Conservation (phyloP, 2,797 vertebrate genomes). For the Microchirus variegatus region DNA sequence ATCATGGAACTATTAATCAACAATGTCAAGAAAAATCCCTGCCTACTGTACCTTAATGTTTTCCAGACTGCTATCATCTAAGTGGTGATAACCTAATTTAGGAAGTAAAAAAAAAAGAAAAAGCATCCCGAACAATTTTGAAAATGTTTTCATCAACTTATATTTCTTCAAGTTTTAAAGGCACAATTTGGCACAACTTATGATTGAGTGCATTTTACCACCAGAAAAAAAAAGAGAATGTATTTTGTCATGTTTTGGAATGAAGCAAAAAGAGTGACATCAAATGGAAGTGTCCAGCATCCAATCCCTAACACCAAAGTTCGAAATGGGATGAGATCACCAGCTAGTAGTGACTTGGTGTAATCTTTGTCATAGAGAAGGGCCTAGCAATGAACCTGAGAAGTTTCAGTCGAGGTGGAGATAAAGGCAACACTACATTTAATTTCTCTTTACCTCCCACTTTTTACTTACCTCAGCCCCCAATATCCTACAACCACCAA, state of each 20-base stretch:
- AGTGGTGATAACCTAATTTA: too few species aligned
- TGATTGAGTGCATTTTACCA: too few species aligned
- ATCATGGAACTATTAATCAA: too few species aligned
- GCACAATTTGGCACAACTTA: too few species aligned
- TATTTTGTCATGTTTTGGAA: not conserved
- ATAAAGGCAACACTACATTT: conserved; percentile 57
- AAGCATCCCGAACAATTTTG: too few species aligned
- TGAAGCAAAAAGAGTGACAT: conserved; percentile 1
- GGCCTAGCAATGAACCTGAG: conserved; percentile 21
- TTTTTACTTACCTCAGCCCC: conserved; percentile 29
- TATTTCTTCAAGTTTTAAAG: too few species aligned
- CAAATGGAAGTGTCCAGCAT: conserved; percentile 10
- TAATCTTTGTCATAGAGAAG: conserved; percentile 22
- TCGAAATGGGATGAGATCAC: conserved; percentile 39
- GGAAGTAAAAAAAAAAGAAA: too few species aligned
- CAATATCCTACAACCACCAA: conserved; percentile 56
- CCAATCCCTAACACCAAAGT: conserved; percentile 5
- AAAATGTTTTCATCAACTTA: too few species aligned
- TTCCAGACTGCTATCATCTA: too few species aligned
- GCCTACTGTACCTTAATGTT: too few species aligned
- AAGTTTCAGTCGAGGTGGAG: conserved; percentile 33
- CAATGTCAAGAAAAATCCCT: too few species aligned
- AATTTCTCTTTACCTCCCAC: conserved; percentile 23
- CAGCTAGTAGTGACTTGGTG: conserved; percentile 20
- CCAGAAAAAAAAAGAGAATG: too few species aligned